These are phyloP conservation scores for Alosa alosa DNA, from an alignment of 2,113 vertebrate species.

Conservation along the genomic window DNA sequence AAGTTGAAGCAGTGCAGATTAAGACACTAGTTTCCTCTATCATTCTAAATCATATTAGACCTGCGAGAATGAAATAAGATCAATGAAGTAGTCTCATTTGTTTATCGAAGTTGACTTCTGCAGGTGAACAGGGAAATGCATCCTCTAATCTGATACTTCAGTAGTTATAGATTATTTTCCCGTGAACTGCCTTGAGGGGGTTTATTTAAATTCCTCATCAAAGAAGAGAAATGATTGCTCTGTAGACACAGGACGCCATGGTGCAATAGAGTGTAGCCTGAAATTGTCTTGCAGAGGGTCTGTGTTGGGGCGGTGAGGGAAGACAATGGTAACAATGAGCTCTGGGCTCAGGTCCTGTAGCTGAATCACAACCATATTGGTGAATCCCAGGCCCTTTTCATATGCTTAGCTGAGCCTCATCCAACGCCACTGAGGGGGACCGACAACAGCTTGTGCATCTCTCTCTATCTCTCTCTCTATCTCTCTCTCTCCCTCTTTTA, in stretches of 20 bases:
- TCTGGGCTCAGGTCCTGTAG: not conserved
- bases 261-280: not conserved
- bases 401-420: slow-evolving; percentile 22
- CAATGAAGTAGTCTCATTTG: not conserved
- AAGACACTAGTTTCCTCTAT: not conserved
- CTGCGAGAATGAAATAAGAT: not conserved
- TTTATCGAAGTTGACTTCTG: not conserved
- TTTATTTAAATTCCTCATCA: not conserved
- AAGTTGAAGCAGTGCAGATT: not conserved
- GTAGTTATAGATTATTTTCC: not conserved
- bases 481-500: not conserved
- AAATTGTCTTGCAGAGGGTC: not conserved
- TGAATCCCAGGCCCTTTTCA: slow-evolving; percentile 35
- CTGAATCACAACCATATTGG: slow-evolving; percentile 27
- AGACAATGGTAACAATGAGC: not conserved
- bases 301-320: not conserved
- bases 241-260: not conserved
- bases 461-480: too few species aligned
- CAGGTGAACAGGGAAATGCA: not conserved
- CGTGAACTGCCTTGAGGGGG: not conserved
- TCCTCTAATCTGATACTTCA: not conserved
- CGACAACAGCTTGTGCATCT: slow-evolving; percentile 33
- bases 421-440: slow-evolving; percentile 22
- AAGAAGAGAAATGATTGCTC: not conserved
- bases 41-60: not conserved